Base-by-base conservation (phyloP, 2,888 invertebrate species). In the Drosophila atripex region DNA sequence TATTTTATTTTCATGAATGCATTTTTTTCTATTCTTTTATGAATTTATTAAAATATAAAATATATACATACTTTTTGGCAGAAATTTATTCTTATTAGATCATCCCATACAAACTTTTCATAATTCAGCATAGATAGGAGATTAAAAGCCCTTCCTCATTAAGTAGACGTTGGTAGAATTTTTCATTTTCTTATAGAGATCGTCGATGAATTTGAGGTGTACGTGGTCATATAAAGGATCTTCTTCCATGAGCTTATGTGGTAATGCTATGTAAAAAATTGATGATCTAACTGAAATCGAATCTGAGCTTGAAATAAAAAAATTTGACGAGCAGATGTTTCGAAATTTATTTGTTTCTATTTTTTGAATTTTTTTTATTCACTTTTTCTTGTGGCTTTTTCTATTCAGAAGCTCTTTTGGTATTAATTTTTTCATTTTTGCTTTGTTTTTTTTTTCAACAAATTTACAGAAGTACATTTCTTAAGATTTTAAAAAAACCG, bases 221-320 rank as follows among this genome's bases (percentile, higher is more conserved):
- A 41, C 12, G 16, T 41, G 4, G 50, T 47, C 41, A 63, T 69
- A 65, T 61, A 63, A 59, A 28, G 21, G 53, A 51, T 65, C 60
- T 70, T 80, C 76, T 65, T 79, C 63, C 79, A 49, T 49, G 53
- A 65, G 64, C 25, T 30, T 30, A 49, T 32, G 30, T 32, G 45
- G 47, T 21, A 54, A 43, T 25, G 60, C 43, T 54, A 35, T 1
- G n/a, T 16, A 32, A 52, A 28, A 64, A 39, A 14, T 54, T 41
- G 86, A 52, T 70, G 77, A 53, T 55, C 68, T 49, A 65, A 80
- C 80, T 80, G 87, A 84, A 80, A 80, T 64, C 75, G 71, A 77
- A 70, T 73, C 80, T 73, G 46, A 60, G 70, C 80, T 86, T 86
- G 71, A 84, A 80, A 82, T 82, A 82, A 82, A 80, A 56, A 72